These are phyloP conservation scores for Cheilosia urbana DNA, from an alignment of 2,888 invertebrate species.

Conservation along the genomic window DNA sequence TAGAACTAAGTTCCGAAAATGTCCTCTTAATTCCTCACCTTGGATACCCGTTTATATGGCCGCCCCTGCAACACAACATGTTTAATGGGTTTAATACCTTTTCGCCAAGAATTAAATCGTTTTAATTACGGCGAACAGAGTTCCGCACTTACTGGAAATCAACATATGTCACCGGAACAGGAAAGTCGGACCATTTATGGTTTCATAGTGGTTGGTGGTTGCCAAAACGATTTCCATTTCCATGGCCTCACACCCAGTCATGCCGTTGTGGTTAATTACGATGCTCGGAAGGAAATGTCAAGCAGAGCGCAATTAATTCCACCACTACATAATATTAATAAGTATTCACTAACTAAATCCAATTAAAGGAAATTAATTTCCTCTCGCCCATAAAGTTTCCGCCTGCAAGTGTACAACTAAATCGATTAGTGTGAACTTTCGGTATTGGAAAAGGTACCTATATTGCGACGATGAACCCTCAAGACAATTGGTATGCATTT, in stretches of 20 bases:
- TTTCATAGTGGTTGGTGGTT: constrained; percentile 29
- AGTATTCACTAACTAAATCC: constrained; percentile 17
- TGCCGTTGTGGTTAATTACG: constrained; percentile 33
- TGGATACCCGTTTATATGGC: too few relatives aligned
- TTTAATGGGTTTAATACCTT: constrained; percentile 1
- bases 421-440: constrained; percentile 46
- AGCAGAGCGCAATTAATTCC: constrained; percentile 54
- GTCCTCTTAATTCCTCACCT: background rate
- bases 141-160: constrained; percentile 12
- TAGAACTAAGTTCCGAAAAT: too few relatives aligned
- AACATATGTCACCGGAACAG: constrained; percentile 37
- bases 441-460: constrained; percentile 55
- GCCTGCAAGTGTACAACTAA: constrained; percentile 3
- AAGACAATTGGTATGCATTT: constrained; percentile 54
- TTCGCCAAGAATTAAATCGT: constrained; percentile 22
- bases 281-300: constrained; percentile 59
- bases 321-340: constrained; percentile 33
- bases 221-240: constrained; percentile 33
- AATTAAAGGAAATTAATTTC: constrained; percentile 33
- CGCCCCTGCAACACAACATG: background rate
- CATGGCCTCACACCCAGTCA: constrained; percentile 12
- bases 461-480: constrained; percentile 49
- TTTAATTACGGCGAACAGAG: constrained; percentile 41
- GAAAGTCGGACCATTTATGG: constrained; percentile 31
- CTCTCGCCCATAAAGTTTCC: background rate